Evolutionary conservation across 2,113 vertebrate genomes (phyloP).

Genomic region (Hepsetus odoe): DNA sequence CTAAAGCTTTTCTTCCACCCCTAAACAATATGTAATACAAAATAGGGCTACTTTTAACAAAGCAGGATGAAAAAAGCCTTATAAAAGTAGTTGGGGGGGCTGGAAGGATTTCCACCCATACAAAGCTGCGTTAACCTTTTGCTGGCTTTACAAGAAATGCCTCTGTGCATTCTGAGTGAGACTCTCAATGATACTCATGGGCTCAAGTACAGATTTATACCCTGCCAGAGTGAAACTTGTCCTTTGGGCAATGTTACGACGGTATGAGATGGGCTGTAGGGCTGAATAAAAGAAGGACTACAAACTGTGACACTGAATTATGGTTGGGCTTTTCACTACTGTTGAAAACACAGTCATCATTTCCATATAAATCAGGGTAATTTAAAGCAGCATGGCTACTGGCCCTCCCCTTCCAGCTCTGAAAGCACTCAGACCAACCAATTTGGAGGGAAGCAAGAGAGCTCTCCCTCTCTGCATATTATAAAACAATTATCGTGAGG

Average conservation of each 20-base stretch:
- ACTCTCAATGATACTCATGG: slow-evolving; percentile 61
- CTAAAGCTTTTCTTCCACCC: slow-evolving; percentile 49
- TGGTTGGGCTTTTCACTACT: slow-evolving; percentile 60
- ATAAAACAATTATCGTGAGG: slow-evolving; percentile 49
- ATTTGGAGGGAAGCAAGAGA: slow-evolving; percentile 59
- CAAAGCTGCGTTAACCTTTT: slow-evolving; percentile 70
- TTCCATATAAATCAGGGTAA: slow-evolving; percentile 74
- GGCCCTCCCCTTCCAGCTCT: slow-evolving; percentile 52
- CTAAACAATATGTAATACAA: slow-evolving; percentile 51
- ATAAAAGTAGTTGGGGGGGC: slow-evolving; percentile 58
- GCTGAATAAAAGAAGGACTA: slow-evolving; percentile 57
- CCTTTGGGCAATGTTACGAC: slow-evolving; percentile 33
- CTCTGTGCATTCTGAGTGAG: slow-evolving; percentile 57
- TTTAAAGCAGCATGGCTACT: slow-evolving; percentile 63
- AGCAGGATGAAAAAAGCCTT: slow-evolving; percentile 54
- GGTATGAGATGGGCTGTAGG: slow-evolving; percentile 49
- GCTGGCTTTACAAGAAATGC: slow-evolving; percentile 66
- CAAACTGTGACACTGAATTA: slow-evolving; percentile 62
- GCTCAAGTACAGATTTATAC: slow-evolving; percentile 64
- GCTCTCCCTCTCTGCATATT: slow-evolving; percentile 51
- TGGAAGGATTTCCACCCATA: slow-evolving; percentile 42
- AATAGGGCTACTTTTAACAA: slow-evolving; percentile 47
- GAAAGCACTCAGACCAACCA: slow-evolving; percentile 53
- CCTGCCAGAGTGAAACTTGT: slow-evolving; percentile 46
- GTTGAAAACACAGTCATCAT: slow-evolving; percentile 69